Conservation (phyloP, 2,797 vertebrate genomes). For the Muscicapa comitata region DNA sequence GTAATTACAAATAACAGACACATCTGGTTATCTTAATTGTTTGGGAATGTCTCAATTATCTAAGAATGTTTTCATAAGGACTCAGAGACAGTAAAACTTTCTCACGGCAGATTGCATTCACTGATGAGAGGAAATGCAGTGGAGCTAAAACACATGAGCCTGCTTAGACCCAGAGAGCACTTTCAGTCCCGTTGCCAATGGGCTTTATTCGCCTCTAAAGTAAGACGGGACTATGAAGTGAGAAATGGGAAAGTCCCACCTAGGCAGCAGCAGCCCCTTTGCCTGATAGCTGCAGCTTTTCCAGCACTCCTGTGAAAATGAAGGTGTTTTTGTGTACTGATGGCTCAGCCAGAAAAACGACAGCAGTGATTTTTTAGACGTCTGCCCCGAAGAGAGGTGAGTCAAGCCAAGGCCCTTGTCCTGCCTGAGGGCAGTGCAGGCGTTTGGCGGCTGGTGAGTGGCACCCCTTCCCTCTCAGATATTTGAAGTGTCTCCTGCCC, state of each 20-base stretch:
- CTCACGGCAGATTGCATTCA: conserved; percentile 73
- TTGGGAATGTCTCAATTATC: conserved; percentile 81
- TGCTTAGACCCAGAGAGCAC: conserved; percentile 55
- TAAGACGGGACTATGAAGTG: background rate
- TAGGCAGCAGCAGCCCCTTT: background rate
- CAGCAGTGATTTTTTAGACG: background rate
- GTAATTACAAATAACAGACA: conserved; percentile 82
- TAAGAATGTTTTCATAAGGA: conserved; percentile 75
- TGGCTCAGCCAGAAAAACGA: background rate
- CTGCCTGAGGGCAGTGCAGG: background rate
- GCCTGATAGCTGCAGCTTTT: background rate
- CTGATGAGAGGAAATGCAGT: conserved; percentile 70
- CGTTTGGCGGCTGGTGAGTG: background rate
- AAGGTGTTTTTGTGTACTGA: background rate
- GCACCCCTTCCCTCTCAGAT: background rate
- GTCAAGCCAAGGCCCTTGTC: background rate
- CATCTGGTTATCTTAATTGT: conserved; percentile 83
- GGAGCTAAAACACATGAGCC: conserved; percentile 45
- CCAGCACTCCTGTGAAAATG: background rate
- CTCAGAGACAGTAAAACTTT: conserved; percentile 76
- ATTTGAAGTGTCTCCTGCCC: background rate
- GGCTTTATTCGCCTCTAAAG: conserved; percentile 39
- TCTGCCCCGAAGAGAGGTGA: background rate
- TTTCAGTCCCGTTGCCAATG: background rate
- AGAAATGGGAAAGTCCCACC: conserved; percentile 14